A percentile compares a stretch with the other conserved stretches of the same genome.
Evolutionary conservation across 1,140 invertebrate species (phyloP).

Genomic region (Drosophila pectinifera): DNA sequence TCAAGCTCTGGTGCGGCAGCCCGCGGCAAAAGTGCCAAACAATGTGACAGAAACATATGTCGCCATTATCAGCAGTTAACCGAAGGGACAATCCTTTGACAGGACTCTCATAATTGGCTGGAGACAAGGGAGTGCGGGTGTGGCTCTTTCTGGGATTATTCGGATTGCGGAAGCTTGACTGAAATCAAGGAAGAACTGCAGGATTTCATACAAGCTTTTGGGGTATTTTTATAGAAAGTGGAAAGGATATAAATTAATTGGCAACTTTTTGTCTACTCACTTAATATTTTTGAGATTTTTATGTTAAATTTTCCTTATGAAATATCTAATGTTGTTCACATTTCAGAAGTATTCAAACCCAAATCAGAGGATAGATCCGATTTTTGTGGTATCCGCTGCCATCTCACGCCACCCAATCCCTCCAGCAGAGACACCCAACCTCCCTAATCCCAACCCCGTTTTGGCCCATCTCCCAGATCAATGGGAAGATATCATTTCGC

Average conservation of each 20-base stretch:
- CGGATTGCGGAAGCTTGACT: background rate
- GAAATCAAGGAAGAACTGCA: background rate
- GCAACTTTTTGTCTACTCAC: background rate
- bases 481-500: slow-evolving; percentile 57
- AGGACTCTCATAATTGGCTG: slow-evolving; percentile 19
- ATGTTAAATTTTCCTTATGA: too few species aligned
- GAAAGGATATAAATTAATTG: background rate
- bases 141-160: background rate
- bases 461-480: slow-evolving; percentile 16
- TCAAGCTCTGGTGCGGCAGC: slow-evolving; percentile 69
- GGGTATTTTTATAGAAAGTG: background rate
- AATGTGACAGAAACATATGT: slow-evolving; percentile 79
- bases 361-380: too few species aligned
- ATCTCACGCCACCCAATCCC: background rate
- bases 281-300: too few species aligned
- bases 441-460: slow-evolving; percentile 2
- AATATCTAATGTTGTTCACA: background rate
- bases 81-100: slow-evolving; percentile 58
- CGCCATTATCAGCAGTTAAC: slow-evolving; percentile 61
- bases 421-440: background rate
- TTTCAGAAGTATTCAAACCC: too few species aligned
- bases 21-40: slow-evolving; percentile 37
- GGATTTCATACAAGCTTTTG: background rate
- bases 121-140: background rate
- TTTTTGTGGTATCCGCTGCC: too few species aligned